Base-by-base conservation (phyloP, 1,140 invertebrate species). In the Eufriesea mexicana region DNA sequence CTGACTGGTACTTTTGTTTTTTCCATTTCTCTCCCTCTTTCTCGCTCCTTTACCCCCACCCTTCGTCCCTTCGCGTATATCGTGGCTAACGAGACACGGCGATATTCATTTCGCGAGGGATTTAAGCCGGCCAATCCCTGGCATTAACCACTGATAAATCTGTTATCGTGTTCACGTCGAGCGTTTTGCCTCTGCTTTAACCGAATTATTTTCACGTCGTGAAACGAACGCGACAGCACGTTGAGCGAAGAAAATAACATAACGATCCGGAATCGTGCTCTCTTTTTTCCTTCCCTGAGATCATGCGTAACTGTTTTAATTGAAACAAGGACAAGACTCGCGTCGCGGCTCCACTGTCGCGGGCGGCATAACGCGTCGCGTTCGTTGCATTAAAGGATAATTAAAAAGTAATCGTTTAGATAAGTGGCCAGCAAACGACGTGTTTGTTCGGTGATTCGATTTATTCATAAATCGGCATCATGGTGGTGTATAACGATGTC, bases 71-170 rank as follows among this genome's bases (percentile, higher is more conserved):
- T 9, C 14, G 35, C 20, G 51, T 66, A 28, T n/a, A 28, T 55
- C 61, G 76, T 12, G 23, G 54, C 49, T 54, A 79, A 84, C 81
- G 74, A 73, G 77, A 71, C 72, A 47, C 47, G 74, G 55, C 23
- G n/a, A n/a, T n/a, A 25, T 61, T 61, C 77, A 28, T 70, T 70
- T 70, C 9, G 42, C 18, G 9, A 5, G 10, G 45, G 23, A 64
- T 62, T 62, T 54, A 79, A 72, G 57, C 35, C 14, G 25, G 0
- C 28, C 45, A 23, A n/a, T 79, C 25, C 0, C 73, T 16, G 51
- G 2, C 45, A 72, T 73, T 67, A 81, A 54, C 49, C 35, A 55
- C 25, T 23, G 59, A 74, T 66, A 71, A 79, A 79, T 81, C 47
- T 74, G 71, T 74, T 51, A 74, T 23, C 71, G 49, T 16, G 35